A percentile compares a stretch with the other conserved stretches of the same genome.
Conservation (phyloP, 2,888 invertebrate species). For the Pachliopta kotzebuea region DNA sequence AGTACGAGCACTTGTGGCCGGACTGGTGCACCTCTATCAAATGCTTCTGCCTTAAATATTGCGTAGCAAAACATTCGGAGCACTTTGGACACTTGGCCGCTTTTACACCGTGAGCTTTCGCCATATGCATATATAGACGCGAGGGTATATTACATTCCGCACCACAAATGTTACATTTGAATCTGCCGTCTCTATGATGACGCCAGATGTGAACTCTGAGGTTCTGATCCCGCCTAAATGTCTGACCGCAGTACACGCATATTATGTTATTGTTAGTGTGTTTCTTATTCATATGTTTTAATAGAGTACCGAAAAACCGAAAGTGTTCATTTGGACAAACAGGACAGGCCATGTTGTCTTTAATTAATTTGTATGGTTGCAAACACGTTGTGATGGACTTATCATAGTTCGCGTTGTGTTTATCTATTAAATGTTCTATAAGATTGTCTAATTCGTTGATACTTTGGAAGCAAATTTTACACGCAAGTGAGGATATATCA, state of each 20-base stretch:
- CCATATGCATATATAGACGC: slow-evolving; percentile 73
- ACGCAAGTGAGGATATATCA: slow-evolving; percentile 62
- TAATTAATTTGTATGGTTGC: slow-evolving; percentile 63
- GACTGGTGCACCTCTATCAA: slow-evolving; percentile 74
- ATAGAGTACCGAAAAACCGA: slow-evolving; percentile 66
- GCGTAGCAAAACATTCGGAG: slow-evolving; percentile 70
- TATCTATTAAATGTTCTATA: slow-evolving; percentile 62
- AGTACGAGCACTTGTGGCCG: slow-evolving; percentile 68
- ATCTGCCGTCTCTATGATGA: slow-evolving; percentile 66
- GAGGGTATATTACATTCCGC: slow-evolving; percentile 71
- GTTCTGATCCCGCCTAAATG: slow-evolving; percentile 69
- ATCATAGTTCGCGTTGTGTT: slow-evolving; percentile 67
- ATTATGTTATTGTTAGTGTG: slow-evolving; percentile 73
- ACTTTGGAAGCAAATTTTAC: slow-evolving; percentile 66
- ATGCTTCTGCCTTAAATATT: slow-evolving; percentile 76
- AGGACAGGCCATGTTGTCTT: slow-evolving; percentile 69
- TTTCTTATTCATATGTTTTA: slow-evolving; percentile 70
- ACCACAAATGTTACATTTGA: slow-evolving; percentile 64
- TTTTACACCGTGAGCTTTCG: slow-evolving; percentile 65
- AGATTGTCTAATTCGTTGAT: slow-evolving; percentile 57
- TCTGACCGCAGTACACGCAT: slow-evolving; percentile 70
- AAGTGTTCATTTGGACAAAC: slow-evolving; percentile 64
- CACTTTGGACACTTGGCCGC: slow-evolving; percentile 72
- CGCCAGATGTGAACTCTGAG: slow-evolving; percentile 70
- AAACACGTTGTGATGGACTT: slow-evolving; percentile 66